Evolutionary conservation across 2,888 invertebrate species (phyloP).

Genomic region (Pardosa pseudoannulata): DNA sequence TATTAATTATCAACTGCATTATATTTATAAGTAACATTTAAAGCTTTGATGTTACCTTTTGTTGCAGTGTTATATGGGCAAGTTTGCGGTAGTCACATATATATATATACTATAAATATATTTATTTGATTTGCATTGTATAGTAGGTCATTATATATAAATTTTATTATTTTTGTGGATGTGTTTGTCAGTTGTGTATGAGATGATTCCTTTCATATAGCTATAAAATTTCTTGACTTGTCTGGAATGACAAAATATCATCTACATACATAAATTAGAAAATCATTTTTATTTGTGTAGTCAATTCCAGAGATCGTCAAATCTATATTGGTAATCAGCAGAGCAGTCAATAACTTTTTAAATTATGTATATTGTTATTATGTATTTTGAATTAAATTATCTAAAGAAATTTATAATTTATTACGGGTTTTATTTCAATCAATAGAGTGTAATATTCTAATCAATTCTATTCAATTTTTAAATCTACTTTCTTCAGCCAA

Average conservation of each 20-base stretch:
- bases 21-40: slow-evolving; percentile 29
- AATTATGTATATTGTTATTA: too few relatives aligned
- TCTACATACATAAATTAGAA: slow-evolving; percentile 50
- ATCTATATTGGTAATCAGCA: neutral
- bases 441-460: too few relatives aligned
- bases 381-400: too few relatives aligned
- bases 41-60: slow-evolving; percentile 47
- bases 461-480: too few relatives aligned
- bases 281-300: slow-evolving; percentile 68
- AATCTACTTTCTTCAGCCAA: too few relatives aligned
- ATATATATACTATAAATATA: slow-evolving; percentile 47
- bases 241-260: slow-evolving; percentile 26
- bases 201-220: slow-evolving; percentile 31
- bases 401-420: too few relatives aligned
- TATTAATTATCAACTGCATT: slow-evolving; percentile 1
- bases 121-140: slow-evolving; percentile 73
- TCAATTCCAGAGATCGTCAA: slow-evolving; percentile 55
- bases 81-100: slow-evolving; percentile 64
- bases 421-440: too few relatives aligned
- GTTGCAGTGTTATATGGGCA: slow-evolving; percentile 49
- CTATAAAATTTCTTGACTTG: neutral
- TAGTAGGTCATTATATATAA: slow-evolving; percentile 68
- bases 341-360: neutral
- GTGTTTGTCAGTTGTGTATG: slow-evolving; percentile 47
- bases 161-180: slow-evolving; percentile 60